Percentiles rank a stretch among this genome's conserved stretches.
Conservation (phyloP, 2,888 invertebrate species). For the Zonitis immaculata region DNA sequence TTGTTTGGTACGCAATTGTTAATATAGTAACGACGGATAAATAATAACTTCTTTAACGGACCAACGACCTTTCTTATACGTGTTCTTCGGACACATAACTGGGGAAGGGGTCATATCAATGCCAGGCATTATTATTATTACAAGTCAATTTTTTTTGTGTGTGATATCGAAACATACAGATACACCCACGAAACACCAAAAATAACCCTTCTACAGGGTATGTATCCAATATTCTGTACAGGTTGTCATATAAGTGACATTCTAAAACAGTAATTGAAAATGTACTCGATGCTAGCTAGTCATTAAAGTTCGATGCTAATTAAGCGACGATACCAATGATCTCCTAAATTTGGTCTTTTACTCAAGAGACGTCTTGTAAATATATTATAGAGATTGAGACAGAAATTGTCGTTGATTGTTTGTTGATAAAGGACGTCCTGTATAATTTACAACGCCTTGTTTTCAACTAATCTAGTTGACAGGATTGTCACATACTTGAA, state of each 20-base stretch:
- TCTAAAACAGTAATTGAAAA: too few species aligned
- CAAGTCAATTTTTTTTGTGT: neutral
- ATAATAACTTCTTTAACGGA: slow-evolving; percentile 30
- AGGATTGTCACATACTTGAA: neutral
- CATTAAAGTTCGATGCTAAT: too few species aligned
- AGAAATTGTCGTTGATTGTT: too few species aligned
- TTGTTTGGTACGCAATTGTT: slow-evolving; percentile 12
- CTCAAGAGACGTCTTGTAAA: too few species aligned
- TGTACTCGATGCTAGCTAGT: too few species aligned
- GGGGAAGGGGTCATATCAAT: slow-evolving; percentile 40
- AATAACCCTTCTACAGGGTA: neutral
- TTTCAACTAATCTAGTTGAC: neutral
- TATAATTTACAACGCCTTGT: neutral
- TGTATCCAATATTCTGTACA: too few species aligned
- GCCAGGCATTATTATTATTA: slow-evolving; percentile 27
- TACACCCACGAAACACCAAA: neutral
- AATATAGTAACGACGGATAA: slow-evolving; percentile 15
- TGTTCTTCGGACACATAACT: slow-evolving; percentile 31
- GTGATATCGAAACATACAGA: neutral
- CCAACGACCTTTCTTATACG: slow-evolving; percentile 48
- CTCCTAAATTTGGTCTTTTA: too few species aligned
- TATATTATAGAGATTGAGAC: too few species aligned
- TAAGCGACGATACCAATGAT: too few species aligned
- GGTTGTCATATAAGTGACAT: too few species aligned
- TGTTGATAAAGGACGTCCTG: neutral